Percentiles rank a stretch among this genome's conserved stretches.
Conservation (phyloP, 2,888 invertebrate genomes). For the Parnassius orleans region DNA sequence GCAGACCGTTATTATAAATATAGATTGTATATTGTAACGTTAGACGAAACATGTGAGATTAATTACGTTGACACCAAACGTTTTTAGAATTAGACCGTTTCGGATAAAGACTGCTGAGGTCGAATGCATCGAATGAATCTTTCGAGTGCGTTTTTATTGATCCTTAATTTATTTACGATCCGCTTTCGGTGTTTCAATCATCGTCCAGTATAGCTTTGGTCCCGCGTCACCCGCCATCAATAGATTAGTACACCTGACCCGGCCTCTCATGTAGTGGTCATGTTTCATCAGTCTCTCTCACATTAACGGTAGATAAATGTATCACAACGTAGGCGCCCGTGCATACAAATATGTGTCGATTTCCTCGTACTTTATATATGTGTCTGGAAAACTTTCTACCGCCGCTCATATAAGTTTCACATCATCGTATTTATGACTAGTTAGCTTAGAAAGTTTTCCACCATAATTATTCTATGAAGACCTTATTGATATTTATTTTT, state of each 20-base stretch:
- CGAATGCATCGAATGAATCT: constrained; percentile 69
- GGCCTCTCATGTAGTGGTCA: constrained; percentile 74
- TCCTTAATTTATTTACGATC: constrained; percentile 67
- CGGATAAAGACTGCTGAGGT: constrained; percentile 75
- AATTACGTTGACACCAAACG: constrained; percentile 68
- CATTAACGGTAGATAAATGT: constrained; percentile 77
- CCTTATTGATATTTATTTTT: constrained; percentile 46
- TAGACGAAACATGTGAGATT: constrained; percentile 66
- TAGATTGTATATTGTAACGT: constrained; percentile 69
- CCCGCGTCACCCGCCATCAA: constrained; percentile 67
- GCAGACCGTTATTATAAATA: constrained; percentile 58
- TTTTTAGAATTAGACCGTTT: constrained; percentile 66
- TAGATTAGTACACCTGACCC: constrained; percentile 65
- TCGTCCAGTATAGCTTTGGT: constrained; percentile 65
- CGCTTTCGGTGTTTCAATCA: constrained; percentile 77
- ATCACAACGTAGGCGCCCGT: constrained; percentile 80
- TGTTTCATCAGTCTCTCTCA: constrained; percentile 67
- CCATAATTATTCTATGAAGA: constrained; percentile 48
- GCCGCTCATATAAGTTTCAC: constrained; percentile 49
- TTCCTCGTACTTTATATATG: constrained; percentile 52
- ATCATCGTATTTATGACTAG: constrained; percentile 52
- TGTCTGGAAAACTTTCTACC: constrained; percentile 74
- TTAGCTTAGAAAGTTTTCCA: constrained; percentile 75
- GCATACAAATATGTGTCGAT: constrained; percentile 55
- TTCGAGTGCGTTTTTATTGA: constrained; percentile 61